A percentile compares a stretch with the other conserved stretches of the same genome.
Conservation (phyloP, 2,888 invertebrate species). For the Ramazzottius varieornatus region DNA sequence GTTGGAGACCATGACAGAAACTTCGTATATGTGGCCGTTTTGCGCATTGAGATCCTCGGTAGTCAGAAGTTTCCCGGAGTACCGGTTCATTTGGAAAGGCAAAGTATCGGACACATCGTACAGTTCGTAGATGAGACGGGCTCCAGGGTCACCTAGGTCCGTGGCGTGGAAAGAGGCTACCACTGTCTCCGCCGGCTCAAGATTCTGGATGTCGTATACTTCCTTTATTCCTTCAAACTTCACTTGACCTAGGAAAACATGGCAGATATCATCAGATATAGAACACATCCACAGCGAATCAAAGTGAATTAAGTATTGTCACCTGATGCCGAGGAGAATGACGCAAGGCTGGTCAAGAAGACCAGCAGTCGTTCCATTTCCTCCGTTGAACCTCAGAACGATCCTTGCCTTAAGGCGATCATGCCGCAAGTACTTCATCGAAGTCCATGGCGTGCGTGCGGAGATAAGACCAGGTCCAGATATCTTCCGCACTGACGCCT, state of each 20-base stretch:
- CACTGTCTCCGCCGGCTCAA: background rate
- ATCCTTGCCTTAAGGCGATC: too few species aligned
- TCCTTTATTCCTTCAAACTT: background rate
- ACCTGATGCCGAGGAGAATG: too few species aligned
- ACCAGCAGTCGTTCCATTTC: too few species aligned
- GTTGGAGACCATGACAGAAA: background rate
- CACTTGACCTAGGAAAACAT: slow-evolving; percentile 1
- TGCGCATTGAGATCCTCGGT: background rate
- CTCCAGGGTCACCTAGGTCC: background rate
- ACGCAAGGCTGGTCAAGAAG: too few species aligned
- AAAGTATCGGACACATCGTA: background rate
- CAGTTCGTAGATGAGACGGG: background rate
- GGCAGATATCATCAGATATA: too few species aligned
- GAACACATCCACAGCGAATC: too few species aligned
- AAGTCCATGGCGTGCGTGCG: too few species aligned
- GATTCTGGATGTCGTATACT: background rate
- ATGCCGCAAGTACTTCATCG: too few species aligned
- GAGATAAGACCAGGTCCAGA: too few species aligned
- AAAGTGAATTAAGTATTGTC: too few species aligned
- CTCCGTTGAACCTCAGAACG: too few species aligned
- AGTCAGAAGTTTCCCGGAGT: background rate
- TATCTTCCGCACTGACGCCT: too few species aligned
- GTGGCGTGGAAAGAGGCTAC: background rate
- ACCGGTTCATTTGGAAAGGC: background rate
- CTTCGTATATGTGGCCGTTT: background rate